A percentile compares a stretch with the other conserved stretches of the same genome.
These are phyloP conservation scores for Alloscopus bannaensis DNA, from an alignment of 2,888 invertebrate genomes.

Conservation along the genomic window DNA sequence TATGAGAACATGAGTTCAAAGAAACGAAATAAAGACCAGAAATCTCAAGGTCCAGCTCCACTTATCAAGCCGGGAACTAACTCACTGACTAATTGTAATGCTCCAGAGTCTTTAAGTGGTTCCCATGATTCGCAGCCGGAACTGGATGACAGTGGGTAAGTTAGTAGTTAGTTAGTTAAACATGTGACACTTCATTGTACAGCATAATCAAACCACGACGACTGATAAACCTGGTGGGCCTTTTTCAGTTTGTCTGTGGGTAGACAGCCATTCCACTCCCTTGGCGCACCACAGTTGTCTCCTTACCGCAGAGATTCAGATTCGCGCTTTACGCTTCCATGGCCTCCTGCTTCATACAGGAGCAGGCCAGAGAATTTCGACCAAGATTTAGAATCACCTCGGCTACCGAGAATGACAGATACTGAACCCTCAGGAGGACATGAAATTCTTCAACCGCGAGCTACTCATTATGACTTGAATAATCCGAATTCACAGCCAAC, in stretches of 20 bases:
- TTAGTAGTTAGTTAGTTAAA: too few species aligned
- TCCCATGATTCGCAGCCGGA: slow-evolving; percentile 50
- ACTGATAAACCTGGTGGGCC: neutral
- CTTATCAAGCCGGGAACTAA: slow-evolving; percentile 22
- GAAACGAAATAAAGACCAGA: slow-evolving; percentile 69
- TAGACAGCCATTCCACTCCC: slow-evolving; percentile 21
- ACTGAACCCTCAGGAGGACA: too few species aligned
- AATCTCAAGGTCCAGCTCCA: slow-evolving; percentile 44
- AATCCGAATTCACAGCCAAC: slow-evolving; percentile 29
- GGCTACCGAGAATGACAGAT: too few species aligned
- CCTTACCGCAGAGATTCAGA: slow-evolving; percentile 36
- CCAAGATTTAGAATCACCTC: neutral
- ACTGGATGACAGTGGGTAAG: slow-evolving; percentile 43
- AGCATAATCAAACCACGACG: neutral
- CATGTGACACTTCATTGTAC: neutral
- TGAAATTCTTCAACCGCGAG: too few species aligned
- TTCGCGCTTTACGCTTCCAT: slow-evolving; percentile 26
- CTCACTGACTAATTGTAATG: slow-evolving; percentile 13
- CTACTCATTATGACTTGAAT: slow-evolving; percentile 26
- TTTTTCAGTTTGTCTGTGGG: slow-evolving; percentile 10
- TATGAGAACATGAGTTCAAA: slow-evolving; percentile 70
- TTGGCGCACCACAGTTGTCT: slow-evolving; percentile 27
- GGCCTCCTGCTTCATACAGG: neutral
- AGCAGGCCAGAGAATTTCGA: slow-evolving; percentile 25
- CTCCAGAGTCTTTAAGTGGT: slow-evolving; percentile 34